phyloP scores from a whole-genome alignment of 2,113 vertebrate species.

The Nothocercus nigrocapillus region DNA sequence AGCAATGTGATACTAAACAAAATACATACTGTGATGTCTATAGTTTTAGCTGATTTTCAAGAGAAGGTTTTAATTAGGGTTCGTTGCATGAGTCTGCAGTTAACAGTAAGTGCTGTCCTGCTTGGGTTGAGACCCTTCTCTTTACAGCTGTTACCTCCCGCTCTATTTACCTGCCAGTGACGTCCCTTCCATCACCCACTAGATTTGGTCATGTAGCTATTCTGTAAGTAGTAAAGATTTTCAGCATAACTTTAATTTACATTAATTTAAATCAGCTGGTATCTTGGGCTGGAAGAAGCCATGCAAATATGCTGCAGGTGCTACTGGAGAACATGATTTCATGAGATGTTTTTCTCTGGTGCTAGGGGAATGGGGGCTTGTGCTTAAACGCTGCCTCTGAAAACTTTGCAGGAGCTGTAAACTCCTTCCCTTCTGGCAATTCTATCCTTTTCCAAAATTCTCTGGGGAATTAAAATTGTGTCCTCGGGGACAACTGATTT shows the following conservation, averaged over 20 bases:
- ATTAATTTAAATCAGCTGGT: not conserved
- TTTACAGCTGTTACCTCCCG: not conserved
- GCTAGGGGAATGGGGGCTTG: not conserved
- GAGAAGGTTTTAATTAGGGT: not conserved
- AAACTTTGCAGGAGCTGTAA: not conserved
- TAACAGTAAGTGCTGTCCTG: not conserved
- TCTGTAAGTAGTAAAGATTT: not conserved
- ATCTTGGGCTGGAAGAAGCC: not conserved
- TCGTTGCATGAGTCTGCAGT: not conserved
- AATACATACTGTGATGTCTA: too few relatives aligned
- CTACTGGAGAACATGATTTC: not conserved
- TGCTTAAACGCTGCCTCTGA: not conserved
- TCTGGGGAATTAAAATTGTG: fast-evolving
- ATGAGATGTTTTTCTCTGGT: not conserved
- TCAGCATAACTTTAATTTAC: not conserved
- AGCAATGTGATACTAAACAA: not conserved
- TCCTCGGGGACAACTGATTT: fast-evolving
- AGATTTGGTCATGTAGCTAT: not conserved
- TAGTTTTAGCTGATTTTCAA: not conserved
- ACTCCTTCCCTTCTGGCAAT: not conserved
- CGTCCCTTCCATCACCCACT: not conserved
- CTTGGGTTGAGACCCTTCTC: not conserved
- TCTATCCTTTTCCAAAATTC: not conserved
- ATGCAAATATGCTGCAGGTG: not conserved
- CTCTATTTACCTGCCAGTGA: not conserved